Conservation (phyloP, 2,797 vertebrate genomes). For the Taeniopygia guttata region DNA sequence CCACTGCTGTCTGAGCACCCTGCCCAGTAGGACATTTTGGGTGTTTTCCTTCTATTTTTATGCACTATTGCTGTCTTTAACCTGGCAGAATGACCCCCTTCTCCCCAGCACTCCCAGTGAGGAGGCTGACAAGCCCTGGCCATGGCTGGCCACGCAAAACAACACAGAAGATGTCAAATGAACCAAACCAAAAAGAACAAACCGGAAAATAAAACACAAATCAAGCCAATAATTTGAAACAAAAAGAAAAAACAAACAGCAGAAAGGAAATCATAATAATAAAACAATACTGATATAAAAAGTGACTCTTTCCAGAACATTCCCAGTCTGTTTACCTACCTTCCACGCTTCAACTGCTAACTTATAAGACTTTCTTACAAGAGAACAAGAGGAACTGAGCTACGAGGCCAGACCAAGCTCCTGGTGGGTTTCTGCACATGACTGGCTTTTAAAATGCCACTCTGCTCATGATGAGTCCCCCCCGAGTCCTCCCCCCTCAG, state of each 20-base stretch:
- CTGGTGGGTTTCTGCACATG: slow-evolving; percentile 66
- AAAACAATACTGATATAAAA: slow-evolving; percentile 67
- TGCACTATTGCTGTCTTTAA: neutral
- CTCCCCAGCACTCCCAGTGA: neutral
- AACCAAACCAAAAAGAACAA: slow-evolving; percentile 28
- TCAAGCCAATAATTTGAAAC: slow-evolving; percentile 76
- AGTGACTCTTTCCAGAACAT: slow-evolving; percentile 68
- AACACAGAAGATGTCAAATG: neutral
- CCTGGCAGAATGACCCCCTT: neutral
- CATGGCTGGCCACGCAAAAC: slow-evolving; percentile 68
- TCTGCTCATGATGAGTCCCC: neutral
- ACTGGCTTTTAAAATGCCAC: neutral
- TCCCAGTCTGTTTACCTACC: slow-evolving; percentile 79
- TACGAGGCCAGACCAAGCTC: slow-evolving; percentile 70
- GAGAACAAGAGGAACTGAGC: slow-evolving; percentile 52
- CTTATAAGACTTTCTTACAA: slow-evolving; percentile 79
- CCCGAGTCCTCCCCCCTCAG: neutral
- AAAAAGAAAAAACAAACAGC: slow-evolving; percentile 23
- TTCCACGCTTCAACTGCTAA: slow-evolving; percentile 77
- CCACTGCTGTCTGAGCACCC: neutral
- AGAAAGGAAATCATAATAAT: slow-evolving; percentile 79
- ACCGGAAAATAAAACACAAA: slow-evolving; percentile 41
- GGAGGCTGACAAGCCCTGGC: neutral
- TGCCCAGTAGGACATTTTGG: neutral
- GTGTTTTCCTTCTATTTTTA: neutral